These are phyloP conservation scores for Sarcophilus harrisii DNA, from an alignment of 2,797 vertebrate genomes.

Conservation along the genomic window DNA sequence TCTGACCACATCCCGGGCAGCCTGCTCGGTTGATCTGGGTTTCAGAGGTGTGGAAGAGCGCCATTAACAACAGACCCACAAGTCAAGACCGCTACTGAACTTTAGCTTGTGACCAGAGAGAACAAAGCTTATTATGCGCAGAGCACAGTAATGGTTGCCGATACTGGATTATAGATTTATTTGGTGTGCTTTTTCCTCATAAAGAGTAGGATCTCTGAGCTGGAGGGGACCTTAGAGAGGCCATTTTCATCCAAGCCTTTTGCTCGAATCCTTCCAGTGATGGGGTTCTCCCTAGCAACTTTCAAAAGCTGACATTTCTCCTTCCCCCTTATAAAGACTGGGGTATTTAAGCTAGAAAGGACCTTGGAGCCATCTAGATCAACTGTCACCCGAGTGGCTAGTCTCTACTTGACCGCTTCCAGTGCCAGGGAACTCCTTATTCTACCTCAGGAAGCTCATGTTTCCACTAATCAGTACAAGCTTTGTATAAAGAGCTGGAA, in stretches of 20 bases:
- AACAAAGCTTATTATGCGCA: neutral
- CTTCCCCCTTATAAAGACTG: neutral
- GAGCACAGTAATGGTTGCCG: neutral
- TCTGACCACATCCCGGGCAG: neutral
- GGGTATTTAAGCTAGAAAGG: neutral
- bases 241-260: neutral
- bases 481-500: neutral
- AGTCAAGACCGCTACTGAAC: neutral
- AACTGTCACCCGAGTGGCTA: neutral
- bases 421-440: neutral
- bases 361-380: neutral
- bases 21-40: neutral
- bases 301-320: neutral
- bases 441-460: neutral
- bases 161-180: neutral
- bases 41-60: neutral
- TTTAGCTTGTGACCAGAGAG: neutral
- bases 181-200: neutral
- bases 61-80: neutral
- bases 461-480: neutral
- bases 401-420: neutral
- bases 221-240: neutral
- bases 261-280: neutral
- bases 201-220: neutral
- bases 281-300: neutral